phyloP scores from a whole-genome alignment of 2,888 invertebrate genomes.

The Lepas anatifera region DNA sequence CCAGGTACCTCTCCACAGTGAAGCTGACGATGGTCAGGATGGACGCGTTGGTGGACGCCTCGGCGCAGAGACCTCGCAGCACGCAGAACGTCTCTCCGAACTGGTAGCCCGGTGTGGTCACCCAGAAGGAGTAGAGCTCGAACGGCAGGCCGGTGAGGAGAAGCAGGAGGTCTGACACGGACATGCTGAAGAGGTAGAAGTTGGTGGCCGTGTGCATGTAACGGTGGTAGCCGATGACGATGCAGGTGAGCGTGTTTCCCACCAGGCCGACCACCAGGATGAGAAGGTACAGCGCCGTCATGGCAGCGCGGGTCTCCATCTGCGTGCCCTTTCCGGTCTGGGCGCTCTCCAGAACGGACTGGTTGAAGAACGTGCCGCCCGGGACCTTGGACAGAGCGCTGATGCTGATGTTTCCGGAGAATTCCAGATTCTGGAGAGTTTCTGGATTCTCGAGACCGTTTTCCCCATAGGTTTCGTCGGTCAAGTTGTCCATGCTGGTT shows the following conservation, averaged over 20 bases:
- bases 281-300: slow-evolving; percentile 51
- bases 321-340: too few species aligned
- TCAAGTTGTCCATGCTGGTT: too few species aligned
- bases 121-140: slow-evolving; percentile 46
- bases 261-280: slow-evolving; percentile 61
- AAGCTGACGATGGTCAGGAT: slow-evolving; percentile 70
- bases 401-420: too few species aligned
- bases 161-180: slow-evolving; percentile 66
- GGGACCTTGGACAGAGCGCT: too few species aligned
- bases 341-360: too few species aligned
- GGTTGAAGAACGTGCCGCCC: too few species aligned
- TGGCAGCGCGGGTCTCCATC: too few species aligned
- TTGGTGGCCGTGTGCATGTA: slow-evolving; percentile 77
- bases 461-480: too few species aligned
- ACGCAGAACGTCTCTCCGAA: slow-evolving; percentile 66
- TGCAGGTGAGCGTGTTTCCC: slow-evolving; percentile 66
- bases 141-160: slow-evolving; percentile 67
- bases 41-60: slow-evolving; percentile 62
- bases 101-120: slow-evolving; percentile 24
- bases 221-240: slow-evolving; percentile 59
- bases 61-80: slow-evolving; percentile 62
- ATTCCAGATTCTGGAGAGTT: too few species aligned
- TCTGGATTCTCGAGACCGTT: too few species aligned
- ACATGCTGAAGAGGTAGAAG: slow-evolving; percentile 66
- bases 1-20: slow-evolving; percentile 73